phyloP scores from a whole-genome alignment of 2,113 vertebrate species.

The Connochaetes taurinus region DNA sequence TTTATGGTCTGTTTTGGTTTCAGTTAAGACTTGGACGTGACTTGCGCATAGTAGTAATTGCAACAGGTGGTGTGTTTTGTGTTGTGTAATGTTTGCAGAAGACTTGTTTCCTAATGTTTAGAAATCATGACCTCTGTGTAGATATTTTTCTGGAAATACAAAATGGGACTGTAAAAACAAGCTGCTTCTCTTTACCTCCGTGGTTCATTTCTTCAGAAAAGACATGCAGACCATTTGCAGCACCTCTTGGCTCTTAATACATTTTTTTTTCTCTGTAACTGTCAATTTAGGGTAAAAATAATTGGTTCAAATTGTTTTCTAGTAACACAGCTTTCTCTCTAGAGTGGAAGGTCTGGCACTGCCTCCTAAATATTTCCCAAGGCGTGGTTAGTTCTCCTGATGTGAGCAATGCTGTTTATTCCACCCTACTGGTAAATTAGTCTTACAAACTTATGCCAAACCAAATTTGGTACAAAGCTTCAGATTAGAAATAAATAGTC shows the following conservation, averaged over 20 bases:
- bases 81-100: not conserved
- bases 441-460: slow-evolving; percentile 48
- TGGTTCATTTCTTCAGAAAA: slow-evolving; percentile 34
- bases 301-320: slow-evolving; percentile 44
- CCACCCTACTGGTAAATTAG: slow-evolving; percentile 48
- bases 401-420: slow-evolving; percentile 62
- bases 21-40: not conserved
- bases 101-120: slow-evolving; percentile 3
- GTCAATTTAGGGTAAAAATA: slow-evolving; percentile 51
- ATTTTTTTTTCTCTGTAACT: slow-evolving; percentile 7
- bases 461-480: slow-evolving; percentile 60
- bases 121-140: slow-evolving; percentile 5
- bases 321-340: not conserved
- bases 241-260: slow-evolving; percentile 19
- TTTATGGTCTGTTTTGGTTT: slow-evolving; percentile 12
- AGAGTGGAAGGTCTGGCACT: not conserved
- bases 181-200: not conserved
- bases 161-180: slow-evolving; percentile 34
- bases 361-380: not conserved
- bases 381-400: slow-evolving; percentile 35
- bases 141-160: slow-evolving; percentile 37
- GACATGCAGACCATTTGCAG: not conserved
- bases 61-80: slow-evolving; percentile 15
- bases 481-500: slow-evolving; percentile 42
- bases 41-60: not conserved